Conservation (phyloP, 2,113 vertebrate species). For the Neopipo cinnamomea region DNA sequence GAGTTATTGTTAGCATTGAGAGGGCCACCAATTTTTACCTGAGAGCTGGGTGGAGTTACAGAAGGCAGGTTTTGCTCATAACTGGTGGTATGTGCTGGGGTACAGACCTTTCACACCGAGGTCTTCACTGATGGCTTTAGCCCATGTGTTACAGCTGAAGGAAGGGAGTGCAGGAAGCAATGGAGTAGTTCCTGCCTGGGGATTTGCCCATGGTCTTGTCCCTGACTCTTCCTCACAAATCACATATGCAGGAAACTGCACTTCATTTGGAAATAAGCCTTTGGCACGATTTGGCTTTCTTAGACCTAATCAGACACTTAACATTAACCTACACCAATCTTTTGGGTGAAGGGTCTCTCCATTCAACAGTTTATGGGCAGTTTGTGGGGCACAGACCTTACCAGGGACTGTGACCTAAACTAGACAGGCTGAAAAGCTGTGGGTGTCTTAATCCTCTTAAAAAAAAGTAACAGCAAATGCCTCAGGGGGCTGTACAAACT, state of each 20-base stretch:
- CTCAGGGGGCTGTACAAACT: not conserved
- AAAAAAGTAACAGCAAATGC: not conserved
- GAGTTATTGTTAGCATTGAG: not conserved
- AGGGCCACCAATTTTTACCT: not conserved
- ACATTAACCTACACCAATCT: not conserved
- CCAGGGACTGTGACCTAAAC: not conserved
- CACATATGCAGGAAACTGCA: not conserved
- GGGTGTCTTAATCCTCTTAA: not conserved
- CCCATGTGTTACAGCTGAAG: not conserved
- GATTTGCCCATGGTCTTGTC: not conserved
- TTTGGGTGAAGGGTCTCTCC: not conserved
- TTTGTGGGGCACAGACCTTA: not conserved
- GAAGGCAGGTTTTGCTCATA: not conserved
- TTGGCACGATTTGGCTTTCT: not conserved
- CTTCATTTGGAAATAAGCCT: not conserved
- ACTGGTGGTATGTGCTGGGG: not conserved
- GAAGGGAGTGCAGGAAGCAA: not conserved
- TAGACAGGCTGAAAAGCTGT: not conserved
- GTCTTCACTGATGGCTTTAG: not conserved
- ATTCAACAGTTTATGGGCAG: not conserved
- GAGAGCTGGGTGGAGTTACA: not conserved
- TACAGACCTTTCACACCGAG: not conserved
- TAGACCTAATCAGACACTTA: not conserved
- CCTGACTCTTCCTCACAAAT: not conserved
- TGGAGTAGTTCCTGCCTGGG: not conserved